phyloP scores from a whole-genome alignment of 2,888 invertebrate genomes.

The Euplagia quadripunctaria region DNA sequence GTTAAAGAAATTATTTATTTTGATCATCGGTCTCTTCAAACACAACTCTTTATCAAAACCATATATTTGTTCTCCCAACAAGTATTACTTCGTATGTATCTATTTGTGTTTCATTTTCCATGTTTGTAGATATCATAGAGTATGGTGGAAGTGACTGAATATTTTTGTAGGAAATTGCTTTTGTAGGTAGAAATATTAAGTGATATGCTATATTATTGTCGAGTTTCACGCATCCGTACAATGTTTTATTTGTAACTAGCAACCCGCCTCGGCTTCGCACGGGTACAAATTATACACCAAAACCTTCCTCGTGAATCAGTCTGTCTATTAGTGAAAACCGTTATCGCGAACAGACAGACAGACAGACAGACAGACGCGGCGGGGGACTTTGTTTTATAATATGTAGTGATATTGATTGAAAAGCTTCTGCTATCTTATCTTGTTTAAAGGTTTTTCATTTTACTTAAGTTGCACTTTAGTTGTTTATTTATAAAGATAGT shows the following conservation, averaged over 20 bases:
- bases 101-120: slow-evolving; percentile 79
- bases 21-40: slow-evolving; percentile 1
- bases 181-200: slow-evolving; percentile 24
- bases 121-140: slow-evolving; percentile 66
- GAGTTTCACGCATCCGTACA: neutral
- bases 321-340: too few relatives aligned
- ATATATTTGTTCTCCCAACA: slow-evolving; percentile 52
- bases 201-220: slow-evolving; percentile 18
- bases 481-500: too few relatives aligned
- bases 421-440: too few relatives aligned
- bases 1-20: slow-evolving; percentile 1
- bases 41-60: slow-evolving; percentile 17
- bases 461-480: too few relatives aligned
- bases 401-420: neutral
- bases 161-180: slow-evolving; percentile 75
- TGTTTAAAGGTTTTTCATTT: too few relatives aligned
- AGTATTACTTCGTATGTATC: slow-evolving; percentile 45
- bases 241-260: neutral
- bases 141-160: slow-evolving; percentile 56
- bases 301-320: too few relatives aligned
- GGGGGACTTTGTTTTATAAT: too few relatives aligned
- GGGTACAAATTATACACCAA: too few relatives aligned
- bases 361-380: too few relatives aligned
- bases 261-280: too few relatives aligned
- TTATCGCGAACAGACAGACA: too few relatives aligned